Conservation (phyloP, 2,888 invertebrate species). For the Andricus curvator region DNA sequence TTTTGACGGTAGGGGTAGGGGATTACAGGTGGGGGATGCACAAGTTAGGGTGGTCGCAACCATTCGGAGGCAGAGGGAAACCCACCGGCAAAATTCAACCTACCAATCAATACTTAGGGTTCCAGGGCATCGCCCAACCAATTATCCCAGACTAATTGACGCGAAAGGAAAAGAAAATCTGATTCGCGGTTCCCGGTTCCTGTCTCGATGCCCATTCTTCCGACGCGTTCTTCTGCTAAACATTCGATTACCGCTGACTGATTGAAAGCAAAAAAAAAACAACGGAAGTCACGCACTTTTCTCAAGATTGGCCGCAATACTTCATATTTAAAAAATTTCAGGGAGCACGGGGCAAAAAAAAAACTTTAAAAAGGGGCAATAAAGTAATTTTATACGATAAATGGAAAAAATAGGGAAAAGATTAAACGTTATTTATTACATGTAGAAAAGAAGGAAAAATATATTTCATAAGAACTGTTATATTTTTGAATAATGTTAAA, state of each 20-base stretch:
- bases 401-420: no score
- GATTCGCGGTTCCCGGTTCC: slow-evolving; percentile 43
- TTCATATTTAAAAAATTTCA: no score
- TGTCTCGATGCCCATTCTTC: slow-evolving; percentile 1
- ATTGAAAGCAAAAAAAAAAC: neutral
- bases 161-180: slow-evolving; percentile 60
- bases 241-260: neutral
- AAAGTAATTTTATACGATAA: no score
- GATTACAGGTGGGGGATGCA: slow-evolving; percentile 57
- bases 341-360: no score
- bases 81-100: slow-evolving; percentile 72
- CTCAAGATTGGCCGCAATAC: neutral
- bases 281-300: neutral
- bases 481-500: no score
- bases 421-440: no score
- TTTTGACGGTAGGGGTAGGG: slow-evolving; percentile 40
- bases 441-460: no score
- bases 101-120: slow-evolving; percentile 78
- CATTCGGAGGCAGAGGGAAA: slow-evolving; percentile 67
- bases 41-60: slow-evolving; percentile 59
- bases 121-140: slow-evolving; percentile 78
- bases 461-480: no score
- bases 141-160: slow-evolving; percentile 76
- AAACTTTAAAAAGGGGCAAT: no score
- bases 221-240: neutral